Evolutionary conservation across 2,888 invertebrate genomes (phyloP).

Genomic region (Oligia latruncula): DNA sequence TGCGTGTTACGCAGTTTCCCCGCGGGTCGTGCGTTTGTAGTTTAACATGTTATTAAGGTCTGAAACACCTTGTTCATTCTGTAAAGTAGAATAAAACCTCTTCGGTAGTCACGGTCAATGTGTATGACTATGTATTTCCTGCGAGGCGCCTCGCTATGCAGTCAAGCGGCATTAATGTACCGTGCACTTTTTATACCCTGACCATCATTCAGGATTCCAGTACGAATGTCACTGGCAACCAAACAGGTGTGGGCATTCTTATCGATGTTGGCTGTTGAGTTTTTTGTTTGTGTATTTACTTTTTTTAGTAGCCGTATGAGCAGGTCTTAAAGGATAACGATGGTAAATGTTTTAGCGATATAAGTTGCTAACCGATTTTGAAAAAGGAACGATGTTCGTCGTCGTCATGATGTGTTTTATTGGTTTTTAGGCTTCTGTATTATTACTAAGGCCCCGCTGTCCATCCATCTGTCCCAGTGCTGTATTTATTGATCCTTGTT

Average conservation of each 20-base stretch:
- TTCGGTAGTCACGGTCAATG: conserved; percentile 31
- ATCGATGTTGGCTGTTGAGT: conserved; percentile 34
- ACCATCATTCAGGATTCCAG: conserved; percentile 58
- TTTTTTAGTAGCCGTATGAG: conserved; percentile 12
- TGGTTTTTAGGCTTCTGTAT: background rate
- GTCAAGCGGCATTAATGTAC: conserved; percentile 49
- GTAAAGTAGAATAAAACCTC: conserved; percentile 13
- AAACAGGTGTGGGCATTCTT: conserved; percentile 51
- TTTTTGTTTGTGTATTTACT: conserved; percentile 16
- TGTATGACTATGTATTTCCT: conserved; percentile 37
- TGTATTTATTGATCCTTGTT: too few relatives aligned
- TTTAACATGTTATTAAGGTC: background rate
- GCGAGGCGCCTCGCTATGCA: conserved; percentile 43
- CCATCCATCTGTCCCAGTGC: too few relatives aligned
- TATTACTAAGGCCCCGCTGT: background rate
- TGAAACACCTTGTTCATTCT: background rate
- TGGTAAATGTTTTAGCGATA: conserved; percentile 5
- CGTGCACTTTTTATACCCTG: conserved; percentile 46
- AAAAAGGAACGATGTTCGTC: conserved; percentile 6
- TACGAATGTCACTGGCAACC: conserved; percentile 37
- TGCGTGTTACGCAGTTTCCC: background rate
- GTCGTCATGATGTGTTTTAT: background rate
- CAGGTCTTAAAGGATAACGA: conserved; percentile 28
- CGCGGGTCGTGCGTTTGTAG: background rate
- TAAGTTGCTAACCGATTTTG: background rate